These are phyloP conservation scores for Caenorhabditis briggsae DNA, from an alignment of 1,140 invertebrate species.

Conservation along the genomic window DNA sequence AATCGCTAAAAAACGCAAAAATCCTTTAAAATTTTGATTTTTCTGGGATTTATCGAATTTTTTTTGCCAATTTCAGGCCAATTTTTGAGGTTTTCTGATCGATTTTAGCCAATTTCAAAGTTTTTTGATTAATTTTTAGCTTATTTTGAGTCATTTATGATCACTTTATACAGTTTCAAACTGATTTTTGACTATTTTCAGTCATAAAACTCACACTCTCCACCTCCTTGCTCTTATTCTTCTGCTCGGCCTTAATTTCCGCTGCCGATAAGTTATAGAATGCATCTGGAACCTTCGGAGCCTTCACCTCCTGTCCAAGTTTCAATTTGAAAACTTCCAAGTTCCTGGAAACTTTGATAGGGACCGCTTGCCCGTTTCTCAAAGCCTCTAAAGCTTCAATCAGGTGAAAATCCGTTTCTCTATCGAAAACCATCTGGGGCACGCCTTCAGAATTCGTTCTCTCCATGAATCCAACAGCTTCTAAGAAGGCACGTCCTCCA, in stretches of 20 bases:
- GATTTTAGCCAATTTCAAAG: no score
- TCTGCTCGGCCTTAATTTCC: conserved; percentile 61
- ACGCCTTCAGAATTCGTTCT: conserved; percentile 2
- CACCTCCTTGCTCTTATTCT: conserved; percentile 34
- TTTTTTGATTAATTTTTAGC: no score
- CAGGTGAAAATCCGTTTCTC: background rate
- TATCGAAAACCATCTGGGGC: background rate
- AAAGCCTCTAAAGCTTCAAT: conserved; percentile 25
- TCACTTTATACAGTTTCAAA: no score
- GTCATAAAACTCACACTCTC: conserved; percentile 23
- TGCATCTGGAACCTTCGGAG: conserved; percentile 10
- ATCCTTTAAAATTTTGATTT: no score
- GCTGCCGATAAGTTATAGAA: conserved; percentile 61
- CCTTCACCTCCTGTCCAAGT: conserved; percentile 16
- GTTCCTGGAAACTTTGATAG: conserved; percentile 58
- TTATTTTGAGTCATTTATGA: no score
- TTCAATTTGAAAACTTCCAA: conserved; percentile 11
- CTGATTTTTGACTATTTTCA: no score
- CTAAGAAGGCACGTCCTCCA: conserved; percentile 62
- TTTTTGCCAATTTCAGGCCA: background rate
- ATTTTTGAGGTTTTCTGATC: no score
- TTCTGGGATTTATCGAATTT: no score
- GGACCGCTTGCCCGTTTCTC: conserved; percentile 47
- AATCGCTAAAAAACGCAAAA: no score
- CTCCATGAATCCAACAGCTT: conserved; percentile 59